phyloP scores from a whole-genome alignment of 2,113 vertebrate genomes.

The Psettodes erumei region DNA sequence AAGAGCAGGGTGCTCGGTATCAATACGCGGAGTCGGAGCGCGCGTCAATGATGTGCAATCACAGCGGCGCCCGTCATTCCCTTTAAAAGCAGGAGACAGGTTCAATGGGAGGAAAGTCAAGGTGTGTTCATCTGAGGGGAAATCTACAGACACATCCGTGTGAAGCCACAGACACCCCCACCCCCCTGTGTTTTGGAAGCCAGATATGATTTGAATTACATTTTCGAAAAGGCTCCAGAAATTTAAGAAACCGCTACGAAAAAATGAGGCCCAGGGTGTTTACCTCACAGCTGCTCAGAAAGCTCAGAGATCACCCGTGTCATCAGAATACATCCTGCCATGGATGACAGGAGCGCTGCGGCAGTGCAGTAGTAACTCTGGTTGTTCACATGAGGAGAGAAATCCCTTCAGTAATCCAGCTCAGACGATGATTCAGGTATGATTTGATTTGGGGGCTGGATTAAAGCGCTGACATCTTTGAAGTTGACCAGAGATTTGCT shows the following conservation, averaged over 20 bases:
- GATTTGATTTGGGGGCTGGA: neutral
- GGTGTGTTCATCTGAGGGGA: neutral
- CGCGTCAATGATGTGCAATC: conserved; percentile 24
- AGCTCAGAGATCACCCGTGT: neutral
- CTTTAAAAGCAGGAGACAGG: conserved; percentile 13
- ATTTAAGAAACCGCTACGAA: neutral
- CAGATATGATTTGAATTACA: neutral
- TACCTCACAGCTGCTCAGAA: neutral
- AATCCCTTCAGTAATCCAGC: conserved; percentile 21
- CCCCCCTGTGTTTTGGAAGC: neutral
- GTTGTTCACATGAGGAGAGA: conserved; percentile 3
- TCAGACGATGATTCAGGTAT: neutral
- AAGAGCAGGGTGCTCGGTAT: conserved; percentile 15
- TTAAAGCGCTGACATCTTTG: conserved; percentile 26
- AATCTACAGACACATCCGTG: neutral
- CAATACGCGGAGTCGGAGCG: neutral
- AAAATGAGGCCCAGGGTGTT: too few species aligned
- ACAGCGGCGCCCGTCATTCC: conserved; percentile 16
- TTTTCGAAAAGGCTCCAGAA: too few species aligned
- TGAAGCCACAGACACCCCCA: neutral
- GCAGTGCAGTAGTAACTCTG: neutral
- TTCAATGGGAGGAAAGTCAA: conserved; percentile 7
- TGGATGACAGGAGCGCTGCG: too few species aligned
- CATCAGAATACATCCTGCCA: neutral
- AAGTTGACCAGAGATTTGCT: conserved; percentile 7